Conservation (phyloP, 2,888 invertebrate genomes). For the Schizotus pectinicornis region DNA sequence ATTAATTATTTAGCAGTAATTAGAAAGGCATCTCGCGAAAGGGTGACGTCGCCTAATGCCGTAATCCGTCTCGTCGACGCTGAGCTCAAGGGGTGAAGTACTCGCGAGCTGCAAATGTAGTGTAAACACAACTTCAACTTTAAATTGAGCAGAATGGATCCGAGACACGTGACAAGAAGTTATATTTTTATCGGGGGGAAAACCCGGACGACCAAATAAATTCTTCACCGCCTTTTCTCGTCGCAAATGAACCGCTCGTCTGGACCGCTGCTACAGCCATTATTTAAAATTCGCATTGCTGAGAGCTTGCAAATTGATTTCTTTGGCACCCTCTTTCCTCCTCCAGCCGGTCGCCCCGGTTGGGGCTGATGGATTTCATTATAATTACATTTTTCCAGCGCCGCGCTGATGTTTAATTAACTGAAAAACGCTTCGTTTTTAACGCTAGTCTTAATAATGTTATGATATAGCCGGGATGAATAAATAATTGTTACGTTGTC, state of each 20-base stretch:
- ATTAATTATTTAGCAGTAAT: slow-evolving; percentile 49
- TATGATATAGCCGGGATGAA: slow-evolving; percentile 43
- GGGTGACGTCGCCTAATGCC: slow-evolving; percentile 40
- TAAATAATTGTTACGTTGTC: slow-evolving; percentile 27
- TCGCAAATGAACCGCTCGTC: slow-evolving; percentile 32
- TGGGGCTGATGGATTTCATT: slow-evolving; percentile 55
- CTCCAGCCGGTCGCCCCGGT: slow-evolving; percentile 36
- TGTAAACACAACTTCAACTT: slow-evolving; percentile 57
- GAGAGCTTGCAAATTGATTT: slow-evolving; percentile 58
- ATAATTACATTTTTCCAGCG: slow-evolving; percentile 56
- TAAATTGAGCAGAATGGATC: slow-evolving; percentile 57
- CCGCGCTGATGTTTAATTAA: slow-evolving; percentile 51
- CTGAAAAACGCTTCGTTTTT: slow-evolving; percentile 49
- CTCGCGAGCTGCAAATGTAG: slow-evolving; percentile 52
- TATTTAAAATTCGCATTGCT: slow-evolving; percentile 56
- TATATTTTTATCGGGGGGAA: slow-evolving; percentile 54
- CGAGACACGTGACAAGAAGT: slow-evolving; percentile 56
- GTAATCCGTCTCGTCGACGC: slow-evolving; percentile 47
- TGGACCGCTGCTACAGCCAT: slow-evolving; percentile 49
- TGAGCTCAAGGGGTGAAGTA: slow-evolving; percentile 34
- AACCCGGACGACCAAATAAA: slow-evolving; percentile 37
- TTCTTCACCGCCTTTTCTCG: slow-evolving; percentile 29
- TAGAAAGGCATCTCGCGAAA: slow-evolving; percentile 44
- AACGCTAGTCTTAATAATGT: slow-evolving; percentile 45
- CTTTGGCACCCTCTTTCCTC: slow-evolving; percentile 46